Evolutionary conservation across 2,888 invertebrate species (phyloP).

Genomic region (Pyrrhosoma nymphula): DNA sequence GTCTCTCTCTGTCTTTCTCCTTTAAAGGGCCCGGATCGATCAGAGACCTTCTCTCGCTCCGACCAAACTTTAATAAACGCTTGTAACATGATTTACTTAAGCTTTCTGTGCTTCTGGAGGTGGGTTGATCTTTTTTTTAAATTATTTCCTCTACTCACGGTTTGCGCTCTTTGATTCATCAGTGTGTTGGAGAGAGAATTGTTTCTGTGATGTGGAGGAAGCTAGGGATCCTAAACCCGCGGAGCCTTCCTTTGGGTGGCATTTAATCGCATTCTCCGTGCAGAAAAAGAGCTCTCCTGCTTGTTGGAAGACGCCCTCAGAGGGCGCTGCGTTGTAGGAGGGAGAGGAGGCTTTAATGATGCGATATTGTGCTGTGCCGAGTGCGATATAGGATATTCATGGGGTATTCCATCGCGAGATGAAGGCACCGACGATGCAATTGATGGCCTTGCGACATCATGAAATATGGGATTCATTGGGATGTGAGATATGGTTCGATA

Average conservation of each 20-base stretch:
- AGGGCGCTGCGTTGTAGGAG: neutral
- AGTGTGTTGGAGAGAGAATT: neutral
- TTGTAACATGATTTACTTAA: neutral
- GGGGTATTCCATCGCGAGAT: too few relatives aligned
- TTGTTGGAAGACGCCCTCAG: neutral
- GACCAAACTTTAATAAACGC: neutral
- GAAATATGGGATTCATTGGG: too few relatives aligned
- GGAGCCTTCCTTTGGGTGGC: neutral
- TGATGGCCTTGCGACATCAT: too few relatives aligned
- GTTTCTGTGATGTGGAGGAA: neutral
- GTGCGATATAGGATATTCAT: too few relatives aligned
- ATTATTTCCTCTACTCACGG: neutral
- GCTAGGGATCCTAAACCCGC: neutral
- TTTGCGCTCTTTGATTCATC: neutral
- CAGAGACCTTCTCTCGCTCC: neutral
- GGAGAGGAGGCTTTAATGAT: neutral
- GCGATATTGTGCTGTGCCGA: too few relatives aligned
- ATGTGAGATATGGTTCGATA: too few relatives aligned
- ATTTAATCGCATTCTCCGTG: neutral
- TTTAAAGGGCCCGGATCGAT: conserved; percentile 14
- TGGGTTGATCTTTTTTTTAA: neutral
- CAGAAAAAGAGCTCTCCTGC: neutral
- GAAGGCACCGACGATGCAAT: too few relatives aligned
- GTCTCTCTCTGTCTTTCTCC: neutral
- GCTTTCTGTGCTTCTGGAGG: neutral